These are phyloP conservation scores for Epinephelus cyanopodus DNA, from an alignment of 2,113 vertebrate genomes.

Conservation along the genomic window DNA sequence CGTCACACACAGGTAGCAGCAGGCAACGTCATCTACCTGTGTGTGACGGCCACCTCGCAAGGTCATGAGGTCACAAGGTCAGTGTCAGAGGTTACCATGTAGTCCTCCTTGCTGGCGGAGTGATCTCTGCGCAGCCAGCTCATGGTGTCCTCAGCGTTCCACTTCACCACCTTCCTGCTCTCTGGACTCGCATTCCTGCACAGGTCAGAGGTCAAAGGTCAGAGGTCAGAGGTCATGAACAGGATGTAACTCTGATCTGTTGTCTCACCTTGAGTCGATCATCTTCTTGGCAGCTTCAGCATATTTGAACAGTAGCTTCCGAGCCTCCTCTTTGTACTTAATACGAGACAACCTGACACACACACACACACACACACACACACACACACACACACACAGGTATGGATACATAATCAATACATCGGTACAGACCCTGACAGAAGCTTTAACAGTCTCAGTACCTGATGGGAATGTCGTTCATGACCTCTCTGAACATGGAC, in stretches of 20 bases:
- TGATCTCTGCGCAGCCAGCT: constrained; percentile 97
- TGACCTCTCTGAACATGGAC: constrained; percentile 99
- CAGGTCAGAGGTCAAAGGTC: not conserved
- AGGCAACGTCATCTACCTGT: too few species aligned
- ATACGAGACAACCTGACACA: constrained; percentile 94
- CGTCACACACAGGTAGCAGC: too few species aligned
- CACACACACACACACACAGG: too few species aligned
- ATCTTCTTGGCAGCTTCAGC: constrained; percentile 97
- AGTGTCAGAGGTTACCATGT: constrained; percentile 88
- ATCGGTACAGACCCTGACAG: not conserved
- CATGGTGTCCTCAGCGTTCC: constrained; percentile 99
- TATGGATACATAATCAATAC: not conserved
- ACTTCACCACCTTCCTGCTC: constrained; percentile 98
- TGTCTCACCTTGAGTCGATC: constrained; percentile 94
- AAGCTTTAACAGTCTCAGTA: not conserved
- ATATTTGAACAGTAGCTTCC: constrained; percentile 95
- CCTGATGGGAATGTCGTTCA: constrained; percentile 99
- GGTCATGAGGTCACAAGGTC: too few species aligned
- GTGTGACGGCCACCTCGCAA: too few species aligned
- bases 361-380: not conserved
- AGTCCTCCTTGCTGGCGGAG: constrained; percentile 98
- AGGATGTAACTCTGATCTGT: not conserved
- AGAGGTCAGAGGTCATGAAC: not conserved
- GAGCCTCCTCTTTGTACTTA: constrained; percentile 98
- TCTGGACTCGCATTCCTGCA: constrained; percentile 95